Evolutionary conservation across 2,113 vertebrate genomes (phyloP).

Genomic region (Phrynosoma blainvillii): DNA sequence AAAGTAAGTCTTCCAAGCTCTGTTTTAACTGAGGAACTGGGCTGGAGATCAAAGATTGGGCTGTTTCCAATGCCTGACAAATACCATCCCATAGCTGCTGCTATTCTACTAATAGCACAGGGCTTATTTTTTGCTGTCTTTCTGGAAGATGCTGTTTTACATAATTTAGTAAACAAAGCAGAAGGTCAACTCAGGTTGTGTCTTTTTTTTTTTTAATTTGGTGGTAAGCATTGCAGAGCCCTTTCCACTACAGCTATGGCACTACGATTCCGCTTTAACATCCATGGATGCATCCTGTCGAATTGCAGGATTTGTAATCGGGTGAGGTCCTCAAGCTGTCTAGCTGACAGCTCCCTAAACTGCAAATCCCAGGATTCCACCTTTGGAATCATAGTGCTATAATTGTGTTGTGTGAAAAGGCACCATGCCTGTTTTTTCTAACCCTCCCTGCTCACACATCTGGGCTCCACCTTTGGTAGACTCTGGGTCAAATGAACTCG

Average conservation of each 20-base stretch:
- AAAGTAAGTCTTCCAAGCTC: no score
- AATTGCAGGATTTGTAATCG: no score
- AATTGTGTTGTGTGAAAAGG: no score
- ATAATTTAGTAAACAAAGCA: not conserved
- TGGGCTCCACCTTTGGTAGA: not conserved
- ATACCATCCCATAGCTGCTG: not conserved
- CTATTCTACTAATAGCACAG: not conserved
- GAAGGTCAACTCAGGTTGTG: not conserved
- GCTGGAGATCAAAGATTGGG: not conserved
- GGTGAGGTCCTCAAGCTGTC: no score
- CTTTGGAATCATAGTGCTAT: no score
- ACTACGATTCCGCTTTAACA: no score
- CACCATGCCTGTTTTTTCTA: not conserved
- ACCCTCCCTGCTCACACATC: not conserved
- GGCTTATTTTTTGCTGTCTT: not conserved
- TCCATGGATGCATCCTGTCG: no score
- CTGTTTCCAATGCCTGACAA: not conserved
- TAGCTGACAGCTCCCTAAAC: no score
- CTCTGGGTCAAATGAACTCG: not conserved
- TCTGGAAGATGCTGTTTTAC: not conserved
- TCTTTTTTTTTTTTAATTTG: not conserved
- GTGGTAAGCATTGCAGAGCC: not conserved
- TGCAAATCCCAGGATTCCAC: no score
- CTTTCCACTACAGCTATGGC: no score
- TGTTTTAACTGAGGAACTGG: not conserved